Conservation (phyloP, 92 coral and sea anemone species). For the Blastomussa wellsi region DNA sequence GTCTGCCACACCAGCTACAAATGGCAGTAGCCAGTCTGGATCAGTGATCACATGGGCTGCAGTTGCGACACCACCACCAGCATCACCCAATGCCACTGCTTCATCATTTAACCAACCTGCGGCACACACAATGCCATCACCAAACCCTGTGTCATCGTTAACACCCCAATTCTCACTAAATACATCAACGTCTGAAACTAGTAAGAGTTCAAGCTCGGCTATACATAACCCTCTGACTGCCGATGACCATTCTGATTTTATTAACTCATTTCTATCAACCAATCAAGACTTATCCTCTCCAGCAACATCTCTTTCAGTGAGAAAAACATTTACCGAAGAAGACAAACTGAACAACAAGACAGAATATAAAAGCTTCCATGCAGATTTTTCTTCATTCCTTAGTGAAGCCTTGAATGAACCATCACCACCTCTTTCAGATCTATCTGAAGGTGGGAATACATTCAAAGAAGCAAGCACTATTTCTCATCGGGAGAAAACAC, state of each 20-base stretch:
- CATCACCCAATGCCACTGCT: slow-evolving; percentile 2
- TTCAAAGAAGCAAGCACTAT: background rate
- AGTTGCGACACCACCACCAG: slow-evolving; percentile 48
- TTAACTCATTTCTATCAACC: slow-evolving; percentile 31
- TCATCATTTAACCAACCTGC: slow-evolving; percentile 25
- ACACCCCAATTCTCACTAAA: background rate
- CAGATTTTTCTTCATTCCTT: slow-evolving; percentile 40
- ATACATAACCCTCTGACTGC: background rate
- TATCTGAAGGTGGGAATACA: background rate
- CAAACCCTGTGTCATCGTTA: slow-evolving; percentile 12
- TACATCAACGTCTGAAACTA: background rate
- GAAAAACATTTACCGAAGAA: background rate
- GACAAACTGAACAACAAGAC: slow-evolving; percentile 1
- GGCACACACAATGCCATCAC: background rate
- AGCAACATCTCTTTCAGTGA: background rate
- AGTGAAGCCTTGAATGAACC: slow-evolving; percentile 18
- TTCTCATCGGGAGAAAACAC: background rate
- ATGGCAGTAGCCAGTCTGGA: slow-evolving; percentile 44
- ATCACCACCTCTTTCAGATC: background rate
- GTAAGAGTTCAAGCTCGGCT: background rate
- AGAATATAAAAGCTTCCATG: slow-evolving; percentile 38
- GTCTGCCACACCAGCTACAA: slow-evolving; percentile 87
- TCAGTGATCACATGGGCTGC: slow-evolving; percentile 92
- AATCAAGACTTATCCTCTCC: slow-evolving; percentile 20
- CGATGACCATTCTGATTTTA: slow-evolving; percentile 26